These are phyloP conservation scores for Eilema depressum DNA, from an alignment of 2,888 invertebrate genomes.

Conservation along the genomic window DNA sequence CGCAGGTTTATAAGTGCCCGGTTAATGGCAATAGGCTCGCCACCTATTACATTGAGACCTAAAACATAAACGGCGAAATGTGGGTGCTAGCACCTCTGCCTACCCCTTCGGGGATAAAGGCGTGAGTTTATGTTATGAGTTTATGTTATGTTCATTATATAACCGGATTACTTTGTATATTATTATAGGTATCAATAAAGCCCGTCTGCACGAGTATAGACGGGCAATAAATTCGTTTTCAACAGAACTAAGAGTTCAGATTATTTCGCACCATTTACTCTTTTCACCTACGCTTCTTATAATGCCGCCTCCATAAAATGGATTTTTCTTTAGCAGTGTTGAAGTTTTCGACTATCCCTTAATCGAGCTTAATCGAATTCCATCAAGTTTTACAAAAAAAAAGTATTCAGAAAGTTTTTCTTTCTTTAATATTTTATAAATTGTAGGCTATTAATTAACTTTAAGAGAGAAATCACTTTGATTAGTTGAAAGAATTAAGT, in stretches of 20 bases:
- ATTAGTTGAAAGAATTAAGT: slow-evolving; percentile 23
- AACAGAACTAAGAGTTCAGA: slow-evolving; percentile 84
- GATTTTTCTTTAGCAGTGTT: slow-evolving; percentile 74
- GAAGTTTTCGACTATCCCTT: slow-evolving; percentile 74
- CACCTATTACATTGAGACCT: too few relatives aligned
- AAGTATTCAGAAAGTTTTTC: slow-evolving; percentile 38
- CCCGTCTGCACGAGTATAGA: slow-evolving; percentile 72
- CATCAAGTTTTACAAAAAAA: slow-evolving; percentile 45
- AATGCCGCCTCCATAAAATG: slow-evolving; percentile 77
- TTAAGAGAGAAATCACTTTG: slow-evolving; percentile 14
- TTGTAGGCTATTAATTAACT: slow-evolving; percentile 38
- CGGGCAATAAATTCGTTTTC: slow-evolving; percentile 84
- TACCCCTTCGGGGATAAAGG: too few relatives aligned
- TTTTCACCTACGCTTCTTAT: slow-evolving; percentile 82
- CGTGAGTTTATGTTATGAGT: too few relatives aligned
- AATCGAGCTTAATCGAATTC: slow-evolving; percentile 71
- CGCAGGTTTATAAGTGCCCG: too few relatives aligned
- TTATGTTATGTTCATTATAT: too few relatives aligned
- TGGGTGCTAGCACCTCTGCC: too few relatives aligned
- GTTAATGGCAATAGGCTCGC: too few relatives aligned
- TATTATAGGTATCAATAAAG: slow-evolving; percentile 78
- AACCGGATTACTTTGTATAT: slow-evolving; percentile 30
- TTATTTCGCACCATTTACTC: slow-evolving; percentile 86
- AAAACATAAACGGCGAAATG: too few relatives aligned
- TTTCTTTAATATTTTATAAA: slow-evolving; percentile 12